Conservation (phyloP, 2,113 vertebrate genomes). For the Oceanites oceanicus region DNA sequence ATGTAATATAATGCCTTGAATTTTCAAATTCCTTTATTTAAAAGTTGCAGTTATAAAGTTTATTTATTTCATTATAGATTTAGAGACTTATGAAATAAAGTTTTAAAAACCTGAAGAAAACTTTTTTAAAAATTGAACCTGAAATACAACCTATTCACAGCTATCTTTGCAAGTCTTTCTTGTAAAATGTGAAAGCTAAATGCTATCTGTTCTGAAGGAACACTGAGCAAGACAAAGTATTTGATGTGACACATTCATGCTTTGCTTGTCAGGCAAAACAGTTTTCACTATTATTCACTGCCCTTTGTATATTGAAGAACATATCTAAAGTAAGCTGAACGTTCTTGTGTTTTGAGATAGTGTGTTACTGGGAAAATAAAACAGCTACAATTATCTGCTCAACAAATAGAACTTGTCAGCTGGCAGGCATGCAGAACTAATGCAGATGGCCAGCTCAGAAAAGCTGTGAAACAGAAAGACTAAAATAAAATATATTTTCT, state of each 20-base stretch:
- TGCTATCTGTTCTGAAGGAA: constrained; percentile 9
- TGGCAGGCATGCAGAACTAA: constrained; percentile 46
- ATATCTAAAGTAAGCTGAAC: constrained; percentile 21
- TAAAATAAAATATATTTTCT: constrained; percentile 24
- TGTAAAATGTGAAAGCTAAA: constrained; percentile 23
- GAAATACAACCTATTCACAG: neutral
- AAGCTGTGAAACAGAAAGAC: constrained; percentile 31
- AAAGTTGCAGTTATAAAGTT: neutral
- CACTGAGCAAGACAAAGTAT: constrained; percentile 33
- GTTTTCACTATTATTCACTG: constrained; percentile 62
- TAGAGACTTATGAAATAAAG: neutral
- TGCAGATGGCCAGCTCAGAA: constrained; percentile 52
- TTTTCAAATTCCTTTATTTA: neutral
- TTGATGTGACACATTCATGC: constrained; percentile 58
- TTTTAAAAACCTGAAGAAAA: neutral
- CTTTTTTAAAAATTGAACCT: neutral
- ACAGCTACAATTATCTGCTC: constrained; percentile 58
- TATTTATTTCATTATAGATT: neutral
- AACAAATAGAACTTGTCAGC: constrained; percentile 64
- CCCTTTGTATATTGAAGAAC: constrained; percentile 39
- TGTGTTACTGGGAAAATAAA: constrained; percentile 55
- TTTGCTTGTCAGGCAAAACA: constrained; percentile 58
- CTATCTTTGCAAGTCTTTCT: neutral
- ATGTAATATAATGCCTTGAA: neutral
- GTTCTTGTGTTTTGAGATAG: constrained; percentile 45